A percentile compares a stretch with the other conserved stretches of the same genome.
Evolutionary conservation across 2,113 vertebrate genomes (phyloP).

Genomic region (Oxyruncus cristatus): DNA sequence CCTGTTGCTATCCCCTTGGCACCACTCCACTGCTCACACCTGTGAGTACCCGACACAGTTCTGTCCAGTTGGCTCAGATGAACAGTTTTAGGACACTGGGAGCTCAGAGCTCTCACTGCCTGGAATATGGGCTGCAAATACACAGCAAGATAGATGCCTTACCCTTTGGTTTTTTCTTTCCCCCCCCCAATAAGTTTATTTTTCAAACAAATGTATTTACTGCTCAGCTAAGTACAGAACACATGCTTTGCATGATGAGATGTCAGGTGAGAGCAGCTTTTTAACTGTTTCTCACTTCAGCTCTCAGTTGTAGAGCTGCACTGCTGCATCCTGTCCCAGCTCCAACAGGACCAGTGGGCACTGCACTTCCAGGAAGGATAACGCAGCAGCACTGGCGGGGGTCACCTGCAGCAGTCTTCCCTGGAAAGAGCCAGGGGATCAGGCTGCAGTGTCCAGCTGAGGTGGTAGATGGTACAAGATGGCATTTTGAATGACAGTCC

Average conservation of each 20-base stretch:
- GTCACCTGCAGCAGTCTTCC: too few relatives aligned
- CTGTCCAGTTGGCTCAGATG: not conserved
- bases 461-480: not conserved
- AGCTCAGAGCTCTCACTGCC: not conserved
- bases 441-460: not conserved
- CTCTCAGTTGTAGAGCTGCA: not conserved
- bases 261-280: not conserved
- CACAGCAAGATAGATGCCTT: not conserved
- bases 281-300: not conserved
- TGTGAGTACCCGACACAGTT: not conserved
- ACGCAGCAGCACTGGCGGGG: not conserved
- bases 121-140: not conserved
- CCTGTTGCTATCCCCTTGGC: not conserved
- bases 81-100: not conserved
- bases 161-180: fast-evolving
- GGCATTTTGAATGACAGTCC: not conserved
- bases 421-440: not conserved
- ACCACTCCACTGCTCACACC: not conserved
- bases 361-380: too few relatives aligned
- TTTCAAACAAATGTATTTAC: not conserved
- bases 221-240: not conserved
- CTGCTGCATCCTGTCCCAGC: too few relatives aligned
- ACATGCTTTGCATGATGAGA: not conserved
- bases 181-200: fast-evolving
- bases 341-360: fast-evolving